phyloP scores from a whole-genome alignment of 2,888 invertebrate genomes.

The Parapristionchus giblindavisi region DNA sequence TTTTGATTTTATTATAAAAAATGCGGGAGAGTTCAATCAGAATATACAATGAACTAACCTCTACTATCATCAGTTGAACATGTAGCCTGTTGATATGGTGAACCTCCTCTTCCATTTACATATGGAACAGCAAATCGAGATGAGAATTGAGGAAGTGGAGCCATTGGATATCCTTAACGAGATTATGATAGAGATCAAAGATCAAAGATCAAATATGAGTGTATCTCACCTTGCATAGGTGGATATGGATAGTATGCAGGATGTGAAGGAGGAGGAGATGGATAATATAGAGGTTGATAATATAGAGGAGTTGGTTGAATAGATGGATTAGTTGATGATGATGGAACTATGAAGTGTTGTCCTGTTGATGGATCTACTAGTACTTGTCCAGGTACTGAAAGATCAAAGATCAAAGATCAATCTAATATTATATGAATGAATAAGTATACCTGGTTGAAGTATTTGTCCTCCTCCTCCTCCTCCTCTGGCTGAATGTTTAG shows the following conservation, averaged over 20 bases:
- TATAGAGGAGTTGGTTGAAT: constrained; percentile 5
- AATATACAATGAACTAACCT: background rate
- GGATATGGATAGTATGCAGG: constrained; percentile 27
- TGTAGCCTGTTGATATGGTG: constrained; percentile 34
- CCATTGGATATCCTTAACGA: constrained; percentile 28
- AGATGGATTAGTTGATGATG: background rate
- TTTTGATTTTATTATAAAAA: background rate
- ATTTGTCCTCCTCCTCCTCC: background rate
- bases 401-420: background rate
- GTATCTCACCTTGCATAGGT: constrained; percentile 19
- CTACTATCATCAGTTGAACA: constrained; percentile 34
- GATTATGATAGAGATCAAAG: background rate
- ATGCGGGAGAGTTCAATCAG: background rate
- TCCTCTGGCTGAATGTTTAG: constrained; percentile 28
- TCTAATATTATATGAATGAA: background rate
- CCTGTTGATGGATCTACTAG: constrained; percentile 33
- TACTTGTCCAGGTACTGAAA: constrained; percentile 36
- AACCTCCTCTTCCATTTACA: constrained; percentile 12
- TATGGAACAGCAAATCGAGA: constrained; percentile 36
- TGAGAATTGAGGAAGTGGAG: constrained; percentile 35
- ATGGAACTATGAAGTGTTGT: constrained; percentile 38
- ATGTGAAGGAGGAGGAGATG: background rate
- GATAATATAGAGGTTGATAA: constrained; percentile 32
- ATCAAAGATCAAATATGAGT: background rate
- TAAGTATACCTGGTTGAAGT: background rate